Evolutionary conservation across 2,888 invertebrate genomes (phyloP), one percentile per base, ranked within the genome.

Genomic region (Cataglyphis rosenhaueri): DNA sequence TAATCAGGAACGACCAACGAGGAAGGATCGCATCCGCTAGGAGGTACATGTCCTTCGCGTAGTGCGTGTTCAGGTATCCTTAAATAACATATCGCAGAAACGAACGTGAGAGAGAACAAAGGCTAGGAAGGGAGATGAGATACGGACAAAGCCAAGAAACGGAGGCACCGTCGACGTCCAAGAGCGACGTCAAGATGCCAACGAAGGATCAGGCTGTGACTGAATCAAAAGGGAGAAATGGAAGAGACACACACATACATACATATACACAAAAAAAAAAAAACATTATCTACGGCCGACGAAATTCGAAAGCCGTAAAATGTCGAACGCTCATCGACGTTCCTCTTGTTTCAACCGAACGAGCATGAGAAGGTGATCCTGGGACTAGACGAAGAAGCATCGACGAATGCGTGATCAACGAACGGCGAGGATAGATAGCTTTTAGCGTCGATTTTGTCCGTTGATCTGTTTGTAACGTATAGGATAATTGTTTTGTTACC

Each of bases 51-150:
- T 88, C 89, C 91, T 89, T 91, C 91, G 91, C 89, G 91, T 89
- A 87, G 89, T 89, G 90, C 89, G 92, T 91, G 91, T 91, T 90
- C 93, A 92, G 94, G 94, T 93, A 93, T 93, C 93, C 92, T 92
- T 92, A 92, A 93, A 90, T 92, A 93, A 94, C 94, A 94, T 94
- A 94, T 94, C 94, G 89, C 89, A 91, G 83, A 79, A 88, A 89
- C 88, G 91, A 90, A 89, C 88, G 87, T 86, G 90, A 89, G 86
- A 76, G 78, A 82, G 61, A 82, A 64, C 61, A 83, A 75, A 75
- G 82, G 66, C 48, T 74, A 74, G 74, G 79, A 82, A 70, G 52
- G 62, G 38, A 82, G 73, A 78, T 29, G 59, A 78, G 70, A 83
- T 55, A 75, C 83, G 76, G 65, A 84, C 81, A 83, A 82, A 41